Percentiles rank a stretch among this genome's conserved stretches.
Evolutionary conservation across 2,888 invertebrate genomes (phyloP).

Genomic region (Anticlea derivata): DNA sequence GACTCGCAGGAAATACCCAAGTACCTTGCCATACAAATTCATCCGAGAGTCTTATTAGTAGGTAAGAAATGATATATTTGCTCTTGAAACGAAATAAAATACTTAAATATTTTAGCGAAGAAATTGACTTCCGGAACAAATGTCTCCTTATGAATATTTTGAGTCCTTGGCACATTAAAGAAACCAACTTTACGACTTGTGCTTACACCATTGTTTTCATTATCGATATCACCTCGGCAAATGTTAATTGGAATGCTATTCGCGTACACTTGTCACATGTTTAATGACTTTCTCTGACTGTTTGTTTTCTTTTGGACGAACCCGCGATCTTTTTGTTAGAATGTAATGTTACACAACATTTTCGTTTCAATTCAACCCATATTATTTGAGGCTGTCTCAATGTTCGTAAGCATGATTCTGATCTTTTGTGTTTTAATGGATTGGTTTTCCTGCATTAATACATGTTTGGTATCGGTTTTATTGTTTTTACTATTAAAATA

Average conservation of each 20-base stretch:
- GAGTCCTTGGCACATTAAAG: slow-evolving; percentile 21
- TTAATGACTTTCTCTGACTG: slow-evolving; percentile 77
- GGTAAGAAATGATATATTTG: too few species aligned
- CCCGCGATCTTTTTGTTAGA: slow-evolving; percentile 48
- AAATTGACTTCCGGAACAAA: neutral
- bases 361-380: neutral
- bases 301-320: slow-evolving; percentile 56
- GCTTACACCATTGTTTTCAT: slow-evolving; percentile 34
- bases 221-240: slow-evolving; percentile 20
- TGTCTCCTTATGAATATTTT: neutral
- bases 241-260: slow-evolving; percentile 56
- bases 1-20: slow-evolving; percentile 7
- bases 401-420: too few species aligned
- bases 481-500: too few species aligned
- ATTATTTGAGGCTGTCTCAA: neutral
- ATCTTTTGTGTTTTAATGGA: too few species aligned
- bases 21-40: too few species aligned
- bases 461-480: too few species aligned
- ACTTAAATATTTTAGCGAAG: too few species aligned
- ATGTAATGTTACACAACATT: slow-evolving; percentile 6
- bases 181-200: slow-evolving; percentile 34
- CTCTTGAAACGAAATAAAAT: too few species aligned
- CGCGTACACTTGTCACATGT: slow-evolving; percentile 61
- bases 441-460: too few species aligned
- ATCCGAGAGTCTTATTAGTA: too few species aligned